Conservation (phyloP, 2,113 vertebrate species). For the Hyperopisus bebe region DNA sequence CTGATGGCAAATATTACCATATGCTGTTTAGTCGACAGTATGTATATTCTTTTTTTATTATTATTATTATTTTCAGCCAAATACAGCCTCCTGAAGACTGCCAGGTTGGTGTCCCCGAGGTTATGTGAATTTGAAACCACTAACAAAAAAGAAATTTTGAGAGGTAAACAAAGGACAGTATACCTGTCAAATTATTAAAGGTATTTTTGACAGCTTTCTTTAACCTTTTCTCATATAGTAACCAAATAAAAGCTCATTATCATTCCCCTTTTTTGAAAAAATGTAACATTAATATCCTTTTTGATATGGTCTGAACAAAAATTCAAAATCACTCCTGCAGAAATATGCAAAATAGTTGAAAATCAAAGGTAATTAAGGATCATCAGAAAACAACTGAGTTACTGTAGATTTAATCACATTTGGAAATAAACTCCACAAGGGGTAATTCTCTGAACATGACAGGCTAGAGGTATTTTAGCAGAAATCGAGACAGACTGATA, state of each 20-base stretch:
- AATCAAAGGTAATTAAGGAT: neutral
- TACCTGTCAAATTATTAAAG: neutral
- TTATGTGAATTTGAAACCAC: neutral
- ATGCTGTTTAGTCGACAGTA: neutral
- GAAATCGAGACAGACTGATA: neutral
- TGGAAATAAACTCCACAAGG: neutral
- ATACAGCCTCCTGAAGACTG: neutral
- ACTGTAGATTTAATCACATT: neutral
- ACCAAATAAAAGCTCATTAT: neutral
- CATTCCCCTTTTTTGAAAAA: neutral
- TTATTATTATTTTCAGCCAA: neutral
- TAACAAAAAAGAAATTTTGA: neutral
- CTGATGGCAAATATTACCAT: neutral
- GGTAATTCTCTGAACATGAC: neutral
- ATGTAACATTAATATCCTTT: neutral
- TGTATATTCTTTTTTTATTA: neutral
- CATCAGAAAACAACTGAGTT: neutral
- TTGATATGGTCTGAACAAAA: neutral
- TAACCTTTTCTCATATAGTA: neutral
- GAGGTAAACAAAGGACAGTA: neutral
- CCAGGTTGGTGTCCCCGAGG: neutral
- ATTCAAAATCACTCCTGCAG: neutral
- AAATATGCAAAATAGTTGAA: neutral
- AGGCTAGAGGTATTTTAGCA: neutral
- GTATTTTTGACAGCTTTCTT: neutral